Conservation (phyloP, 2,797 vertebrate species). For the Molossus alvarezi region DNA sequence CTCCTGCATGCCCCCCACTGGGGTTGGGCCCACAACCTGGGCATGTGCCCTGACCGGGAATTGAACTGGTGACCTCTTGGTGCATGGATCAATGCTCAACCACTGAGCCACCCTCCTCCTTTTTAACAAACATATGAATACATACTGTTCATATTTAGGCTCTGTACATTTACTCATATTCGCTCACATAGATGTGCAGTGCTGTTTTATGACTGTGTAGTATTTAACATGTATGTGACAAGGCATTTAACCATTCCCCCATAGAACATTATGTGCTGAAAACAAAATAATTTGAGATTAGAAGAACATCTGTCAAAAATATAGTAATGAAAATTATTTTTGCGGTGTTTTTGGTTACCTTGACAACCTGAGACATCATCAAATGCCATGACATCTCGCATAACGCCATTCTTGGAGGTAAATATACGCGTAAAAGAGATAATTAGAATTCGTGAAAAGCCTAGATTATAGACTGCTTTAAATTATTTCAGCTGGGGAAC, state of each 20-base stretch:
- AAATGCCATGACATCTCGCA: background rate
- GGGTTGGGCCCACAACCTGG: too few relatives aligned
- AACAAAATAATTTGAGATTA: background rate
- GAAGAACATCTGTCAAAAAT: background rate
- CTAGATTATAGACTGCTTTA: background rate
- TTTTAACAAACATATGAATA: background rate
- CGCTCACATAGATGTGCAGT: background rate
- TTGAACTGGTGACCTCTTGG: too few relatives aligned
- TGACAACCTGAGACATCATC: constrained; percentile 42
- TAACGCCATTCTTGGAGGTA: background rate
- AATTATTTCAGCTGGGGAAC: background rate
- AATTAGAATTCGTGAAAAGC: constrained; percentile 38
- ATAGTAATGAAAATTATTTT: background rate
- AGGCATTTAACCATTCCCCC: background rate
- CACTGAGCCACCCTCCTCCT: background rate
- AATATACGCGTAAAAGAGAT: background rate
- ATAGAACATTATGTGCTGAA: constrained; percentile 6
- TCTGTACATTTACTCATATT: background rate
- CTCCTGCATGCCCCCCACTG: too few relatives aligned
- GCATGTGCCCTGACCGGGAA: too few relatives aligned
- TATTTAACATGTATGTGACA: background rate
- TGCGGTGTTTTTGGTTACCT: constrained; percentile 5
- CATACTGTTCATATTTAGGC: background rate
- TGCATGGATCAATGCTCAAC: too few relatives aligned
- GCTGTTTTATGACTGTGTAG: background rate